phyloP scores from a whole-genome alignment of 2,113 vertebrate genomes.

The Arothron firmamentum region DNA sequence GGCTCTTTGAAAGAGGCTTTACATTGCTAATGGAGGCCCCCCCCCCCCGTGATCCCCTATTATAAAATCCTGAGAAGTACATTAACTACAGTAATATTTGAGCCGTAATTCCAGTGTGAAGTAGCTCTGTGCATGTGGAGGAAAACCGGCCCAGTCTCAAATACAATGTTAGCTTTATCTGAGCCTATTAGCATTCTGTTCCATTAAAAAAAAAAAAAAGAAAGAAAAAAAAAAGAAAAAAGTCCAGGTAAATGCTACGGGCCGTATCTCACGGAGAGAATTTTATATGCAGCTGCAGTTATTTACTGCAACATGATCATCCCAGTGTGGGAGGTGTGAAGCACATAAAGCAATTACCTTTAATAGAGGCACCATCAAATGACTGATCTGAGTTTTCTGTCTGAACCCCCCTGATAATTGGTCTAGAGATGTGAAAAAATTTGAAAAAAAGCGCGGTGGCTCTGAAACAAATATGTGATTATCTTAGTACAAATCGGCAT shows the following conservation, averaged over 20 bases:
- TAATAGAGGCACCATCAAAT: constrained; percentile 63
- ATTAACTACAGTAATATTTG: not conserved
- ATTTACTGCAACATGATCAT: constrained; percentile 53
- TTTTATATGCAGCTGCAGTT: constrained; percentile 43
- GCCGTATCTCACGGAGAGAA: constrained; percentile 24
- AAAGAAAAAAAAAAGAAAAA: constrained; percentile 16
- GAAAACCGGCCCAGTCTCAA: not conserved
- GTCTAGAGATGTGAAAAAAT: no score
- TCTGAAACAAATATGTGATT: no score
- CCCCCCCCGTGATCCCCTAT: constrained; percentile 9
- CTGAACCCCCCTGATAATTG: constrained; percentile 1
- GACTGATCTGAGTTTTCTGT: constrained; percentile 34
- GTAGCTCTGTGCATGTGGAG: no score
- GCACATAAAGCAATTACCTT: constrained; percentile 61
- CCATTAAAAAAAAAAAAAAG: constrained; percentile 13
- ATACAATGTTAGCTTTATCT: constrained; percentile 31
- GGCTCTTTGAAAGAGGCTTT: not conserved
- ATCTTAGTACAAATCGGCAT: no score
- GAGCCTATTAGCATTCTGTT: constrained; percentile 47
- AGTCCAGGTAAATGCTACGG: constrained; percentile 3
- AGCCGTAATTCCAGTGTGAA: no score
- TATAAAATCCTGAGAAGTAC: not conserved
- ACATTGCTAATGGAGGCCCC: not conserved
- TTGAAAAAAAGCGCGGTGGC: no score
- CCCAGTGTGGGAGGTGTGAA: constrained; percentile 60